phyloP scores from a whole-genome alignment of 2,113 vertebrate species.

The Pseudorectes ferrugineus region DNA sequence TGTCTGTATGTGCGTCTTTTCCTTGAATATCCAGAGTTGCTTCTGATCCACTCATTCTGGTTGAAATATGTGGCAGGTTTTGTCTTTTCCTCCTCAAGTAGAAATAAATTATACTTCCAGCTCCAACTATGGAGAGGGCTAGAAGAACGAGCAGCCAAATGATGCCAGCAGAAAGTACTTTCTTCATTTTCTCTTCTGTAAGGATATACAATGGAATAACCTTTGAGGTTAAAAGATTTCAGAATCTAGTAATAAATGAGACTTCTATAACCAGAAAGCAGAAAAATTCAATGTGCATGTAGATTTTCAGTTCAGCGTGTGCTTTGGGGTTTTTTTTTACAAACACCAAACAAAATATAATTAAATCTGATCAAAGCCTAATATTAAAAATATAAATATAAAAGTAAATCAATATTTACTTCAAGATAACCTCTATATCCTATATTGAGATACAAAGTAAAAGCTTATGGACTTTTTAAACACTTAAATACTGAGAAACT shows the following conservation, averaged over 20 bases:
- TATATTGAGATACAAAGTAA: not conserved
- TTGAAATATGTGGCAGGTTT: not conserved
- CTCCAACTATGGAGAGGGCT: not conserved
- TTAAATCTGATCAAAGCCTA: not conserved
- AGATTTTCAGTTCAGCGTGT: not conserved
- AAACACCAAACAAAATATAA: not conserved
- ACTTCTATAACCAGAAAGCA: not conserved
- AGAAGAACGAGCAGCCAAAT: not conserved
- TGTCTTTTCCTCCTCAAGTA: not conserved
- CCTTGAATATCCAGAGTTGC: not conserved
- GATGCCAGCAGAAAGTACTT: not conserved
- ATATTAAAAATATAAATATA: not conserved
- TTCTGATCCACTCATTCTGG: not conserved
- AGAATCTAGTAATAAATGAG: not conserved
- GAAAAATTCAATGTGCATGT: not conserved
- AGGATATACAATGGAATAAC: not conserved
- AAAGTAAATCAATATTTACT: not conserved
- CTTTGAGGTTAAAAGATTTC: not conserved
- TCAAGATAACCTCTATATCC: not conserved
- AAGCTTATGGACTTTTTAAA: not conserved
- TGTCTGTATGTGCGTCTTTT: not conserved
- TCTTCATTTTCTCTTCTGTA: not conserved
- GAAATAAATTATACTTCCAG: not conserved
- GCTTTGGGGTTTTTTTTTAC: not conserved
- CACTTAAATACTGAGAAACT: not conserved